phyloP scores from a whole-genome alignment of 2,113 vertebrate species.

The Rana temporaria region DNA sequence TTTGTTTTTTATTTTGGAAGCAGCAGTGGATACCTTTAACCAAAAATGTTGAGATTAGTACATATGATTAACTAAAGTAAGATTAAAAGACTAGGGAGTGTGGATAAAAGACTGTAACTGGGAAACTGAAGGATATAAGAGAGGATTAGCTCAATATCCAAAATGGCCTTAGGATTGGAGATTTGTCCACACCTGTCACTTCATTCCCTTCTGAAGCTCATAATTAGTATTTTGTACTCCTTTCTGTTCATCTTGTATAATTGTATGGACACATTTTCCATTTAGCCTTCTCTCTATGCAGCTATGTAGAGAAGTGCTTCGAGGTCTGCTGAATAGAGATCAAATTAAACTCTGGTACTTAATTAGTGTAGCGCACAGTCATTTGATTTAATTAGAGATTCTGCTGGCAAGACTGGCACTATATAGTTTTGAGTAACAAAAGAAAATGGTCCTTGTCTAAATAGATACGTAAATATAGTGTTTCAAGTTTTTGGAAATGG shows the following conservation, averaged over 20 bases:
- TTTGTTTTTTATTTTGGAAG: no score
- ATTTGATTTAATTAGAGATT: constrained; percentile 56
- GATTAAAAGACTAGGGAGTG: not conserved
- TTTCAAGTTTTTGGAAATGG: constrained; percentile 20
- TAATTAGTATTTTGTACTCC: constrained; percentile 42
- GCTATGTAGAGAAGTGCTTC: constrained; percentile 49
- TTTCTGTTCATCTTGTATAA: constrained; percentile 37
- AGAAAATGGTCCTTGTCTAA: constrained; percentile 29
- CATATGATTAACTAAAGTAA: no score
- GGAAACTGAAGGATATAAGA: not conserved
- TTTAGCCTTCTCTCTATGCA: constrained; percentile 38
- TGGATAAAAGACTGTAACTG: not conserved
- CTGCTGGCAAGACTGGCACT: constrained; percentile 7
- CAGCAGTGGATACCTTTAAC: no score
- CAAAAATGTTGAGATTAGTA: no score
- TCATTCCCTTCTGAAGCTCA: constrained; percentile 30
- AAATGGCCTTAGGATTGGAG: not conserved
- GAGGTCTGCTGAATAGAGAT: constrained; percentile 55
- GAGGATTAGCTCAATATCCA: constrained; percentile 17
- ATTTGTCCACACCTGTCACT: constrained; percentile 29
- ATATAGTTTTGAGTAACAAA: constrained; percentile 39
- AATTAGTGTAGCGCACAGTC: constrained; percentile 51
- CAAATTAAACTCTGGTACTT: constrained; percentile 55
- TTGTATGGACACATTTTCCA: constrained; percentile 14
- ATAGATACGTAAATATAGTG: constrained; percentile 38